phyloP scores from a whole-genome alignment of 2,888 invertebrate genomes.

The Phengaris alcon region DNA sequence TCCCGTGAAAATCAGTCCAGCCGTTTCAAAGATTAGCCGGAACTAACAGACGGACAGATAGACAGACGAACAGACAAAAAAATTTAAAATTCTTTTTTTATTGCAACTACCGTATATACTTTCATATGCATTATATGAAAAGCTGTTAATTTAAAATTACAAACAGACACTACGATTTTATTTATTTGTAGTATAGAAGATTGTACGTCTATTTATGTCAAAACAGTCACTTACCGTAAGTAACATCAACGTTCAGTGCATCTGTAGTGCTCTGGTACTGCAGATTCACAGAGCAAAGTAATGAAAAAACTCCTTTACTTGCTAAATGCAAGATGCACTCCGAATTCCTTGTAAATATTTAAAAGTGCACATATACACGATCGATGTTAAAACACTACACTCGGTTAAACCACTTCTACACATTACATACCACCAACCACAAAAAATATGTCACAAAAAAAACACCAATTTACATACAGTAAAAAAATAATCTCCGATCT shows the following conservation, averaged over 20 bases:
- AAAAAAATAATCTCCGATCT: slow-evolving; percentile 4
- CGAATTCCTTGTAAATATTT: neutral
- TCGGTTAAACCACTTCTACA: neutral
- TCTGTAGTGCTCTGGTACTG: neutral
- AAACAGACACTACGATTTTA: too few relatives aligned
- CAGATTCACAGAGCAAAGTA: neutral
- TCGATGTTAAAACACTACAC: neutral
- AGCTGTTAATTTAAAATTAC: too few relatives aligned
- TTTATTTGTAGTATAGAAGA: neutral
- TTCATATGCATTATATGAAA: too few relatives aligned
- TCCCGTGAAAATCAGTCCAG: too few relatives aligned
- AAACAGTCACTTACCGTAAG: neutral
- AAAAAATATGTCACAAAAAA: slow-evolving; percentile 17
- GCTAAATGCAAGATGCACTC: neutral
- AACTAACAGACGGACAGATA: too few relatives aligned
- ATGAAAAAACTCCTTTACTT: neutral
- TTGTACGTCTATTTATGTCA: neutral
- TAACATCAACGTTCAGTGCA: neutral
- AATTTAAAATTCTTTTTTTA: too few relatives aligned
- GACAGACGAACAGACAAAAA: too few relatives aligned
- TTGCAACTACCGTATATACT: too few relatives aligned
- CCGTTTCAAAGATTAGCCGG: too few relatives aligned
- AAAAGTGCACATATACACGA: neutral
- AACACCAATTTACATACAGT: neutral
- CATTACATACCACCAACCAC: neutral